Base-by-base conservation (phyloP, 2,888 invertebrate genomes). In the Microchrysa polita region DNA sequence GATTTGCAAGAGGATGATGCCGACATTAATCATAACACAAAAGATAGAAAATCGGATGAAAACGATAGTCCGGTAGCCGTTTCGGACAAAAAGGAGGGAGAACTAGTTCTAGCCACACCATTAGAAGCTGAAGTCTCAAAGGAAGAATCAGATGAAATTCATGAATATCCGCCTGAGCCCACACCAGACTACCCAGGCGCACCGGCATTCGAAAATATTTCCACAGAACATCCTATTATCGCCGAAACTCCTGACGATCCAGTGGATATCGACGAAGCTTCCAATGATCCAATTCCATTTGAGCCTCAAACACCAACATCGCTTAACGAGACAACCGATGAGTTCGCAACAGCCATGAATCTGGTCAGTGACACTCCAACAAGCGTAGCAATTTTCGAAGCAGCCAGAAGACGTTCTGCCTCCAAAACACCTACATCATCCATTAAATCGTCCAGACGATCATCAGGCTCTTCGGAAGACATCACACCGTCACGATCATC, bases 1-100 rank as follows among this genome's bases (percentile, higher is more conserved):
- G 78, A 77, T 40, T 72, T 79, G 2, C 67, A 72, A 22, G 78
- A 77, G 16, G 73, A 77, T 22, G 77, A 75, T 2, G 77, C 75
- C 40, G 67, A 74, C n/a, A 73, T 75, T 4, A 42, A n/a, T 61
- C 73, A 23, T 65, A 65, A 65, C 22, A 65, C 23, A 2, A 65
- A 14, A 16, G 12, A 65, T 22, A 48, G 12, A 20, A 10, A 14
- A 14, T 23, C 40, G 5, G 61, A 61, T 42, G 42, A 48, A 14
- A 48, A 48, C 0, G 5, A 16, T 10, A 20, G 20, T 18, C 4
- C 5, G 2, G 18, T 18, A 61, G 5, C 27, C 14, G n/a, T 2
- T 23, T 23, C 60, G 10, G 2, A n/a, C 4, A 42, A 60, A 60
- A 60, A 60, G n/a, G 27, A n/a, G 27, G 5, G 48, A n/a, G 48